Percentiles rank a stretch among this genome's conserved stretches.
Conservation (phyloP, 2,888 invertebrate species). For the Phyllotreta striolata region DNA sequence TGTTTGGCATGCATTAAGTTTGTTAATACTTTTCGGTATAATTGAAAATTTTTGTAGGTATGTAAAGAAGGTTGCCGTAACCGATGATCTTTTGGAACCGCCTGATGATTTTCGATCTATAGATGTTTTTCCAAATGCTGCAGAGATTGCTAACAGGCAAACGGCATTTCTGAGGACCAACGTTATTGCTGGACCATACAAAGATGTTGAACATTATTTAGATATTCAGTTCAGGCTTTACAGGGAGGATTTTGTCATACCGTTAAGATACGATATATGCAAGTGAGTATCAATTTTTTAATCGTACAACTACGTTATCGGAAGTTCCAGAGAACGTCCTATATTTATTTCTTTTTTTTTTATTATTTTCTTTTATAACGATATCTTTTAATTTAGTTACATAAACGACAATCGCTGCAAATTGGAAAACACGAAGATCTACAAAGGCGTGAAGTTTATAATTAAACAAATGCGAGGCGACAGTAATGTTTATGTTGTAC, state of each 20-base stretch:
- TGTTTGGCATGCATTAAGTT: not conserved
- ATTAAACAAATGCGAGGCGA: no score
- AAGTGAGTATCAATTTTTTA: slow-evolving; percentile 30
- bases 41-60: not conserved
- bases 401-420: no score
- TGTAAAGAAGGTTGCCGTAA: no score
- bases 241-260: slow-evolving; percentile 80
- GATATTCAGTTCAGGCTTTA: slow-evolving; percentile 81
- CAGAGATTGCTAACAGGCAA: slow-evolving; percentile 55
- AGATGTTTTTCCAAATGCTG: slow-evolving; percentile 42
- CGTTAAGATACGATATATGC: slow-evolving; percentile 72
- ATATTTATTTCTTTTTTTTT: no score
- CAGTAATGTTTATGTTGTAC: no score
- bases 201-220: slow-evolving; percentile 74
- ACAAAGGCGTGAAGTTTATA: no score
- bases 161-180: slow-evolving; percentile 66
- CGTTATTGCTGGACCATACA: slow-evolving; percentile 69
- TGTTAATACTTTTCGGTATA: not conserved
- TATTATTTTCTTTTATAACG: no score
- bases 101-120: slow-evolving; percentile 26
- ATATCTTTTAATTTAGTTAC: no score
- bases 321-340: no score
- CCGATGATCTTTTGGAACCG: slow-evolving; percentile 19
- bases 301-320: no score
- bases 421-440: no score